Percentiles rank a stretch among this genome's conserved stretches.
Conservation (phyloP, 2,888 invertebrate genomes). For the Ischnus inquisitorius region DNA sequence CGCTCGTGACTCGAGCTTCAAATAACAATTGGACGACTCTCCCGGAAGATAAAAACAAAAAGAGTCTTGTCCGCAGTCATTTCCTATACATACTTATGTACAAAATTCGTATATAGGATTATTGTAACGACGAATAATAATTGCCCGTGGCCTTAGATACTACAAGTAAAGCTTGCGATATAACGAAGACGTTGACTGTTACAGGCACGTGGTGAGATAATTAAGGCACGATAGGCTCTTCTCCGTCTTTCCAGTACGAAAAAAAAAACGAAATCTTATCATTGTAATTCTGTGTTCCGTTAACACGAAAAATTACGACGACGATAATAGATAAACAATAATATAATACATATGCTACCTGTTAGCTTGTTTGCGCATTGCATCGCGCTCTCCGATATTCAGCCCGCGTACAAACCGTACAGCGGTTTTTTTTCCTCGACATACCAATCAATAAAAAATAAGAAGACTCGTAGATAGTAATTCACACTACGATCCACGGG, state of each 20-base stretch:
- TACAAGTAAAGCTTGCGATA: constrained; percentile 48
- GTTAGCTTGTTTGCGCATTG: constrained; percentile 19
- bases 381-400: not conserved
- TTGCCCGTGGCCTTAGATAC: constrained; percentile 62
- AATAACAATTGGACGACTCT: constrained; percentile 57
- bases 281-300: constrained; percentile 23
- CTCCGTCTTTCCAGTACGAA: constrained; percentile 12
- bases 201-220: constrained; percentile 49
- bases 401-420: not conserved
- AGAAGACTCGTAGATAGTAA: not conserved
- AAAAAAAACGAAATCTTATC: not conserved
- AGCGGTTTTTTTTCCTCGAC: not conserved
- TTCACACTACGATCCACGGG: not conserved
- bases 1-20: constrained; percentile 48
- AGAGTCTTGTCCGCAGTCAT: constrained; percentile 58
- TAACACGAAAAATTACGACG: constrained; percentile 27
- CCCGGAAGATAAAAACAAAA: constrained; percentile 13
- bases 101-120: constrained; percentile 55
- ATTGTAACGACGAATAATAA: constrained; percentile 56
- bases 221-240: constrained; percentile 52
- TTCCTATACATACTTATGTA: constrained; percentile 60
- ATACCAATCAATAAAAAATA: constrained; percentile 3
- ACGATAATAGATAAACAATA: constrained; percentile 62
- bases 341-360: constrained; percentile 54
- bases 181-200: constrained; percentile 43